Evolutionary conservation across 2,888 invertebrate species (phyloP).

Genomic region (Saturnia japonica): DNA sequence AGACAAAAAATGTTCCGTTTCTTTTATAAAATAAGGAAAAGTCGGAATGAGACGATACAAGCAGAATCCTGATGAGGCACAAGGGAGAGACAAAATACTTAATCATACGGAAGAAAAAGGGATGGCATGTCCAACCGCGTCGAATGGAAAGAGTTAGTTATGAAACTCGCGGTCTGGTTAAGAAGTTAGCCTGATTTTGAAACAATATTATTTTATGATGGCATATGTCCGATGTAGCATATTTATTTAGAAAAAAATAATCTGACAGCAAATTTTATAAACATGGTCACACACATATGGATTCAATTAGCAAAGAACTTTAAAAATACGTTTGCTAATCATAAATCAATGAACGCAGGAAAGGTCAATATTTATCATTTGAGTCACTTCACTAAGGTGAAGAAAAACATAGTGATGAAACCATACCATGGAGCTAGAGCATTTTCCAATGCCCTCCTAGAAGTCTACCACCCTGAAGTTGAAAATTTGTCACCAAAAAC

Average conservation of each 20-base stretch:
- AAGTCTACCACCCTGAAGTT: too few relatives aligned
- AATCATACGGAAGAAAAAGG: constrained; percentile 6
- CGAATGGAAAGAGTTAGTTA: constrained; percentile 16
- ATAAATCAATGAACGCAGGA: too few relatives aligned
- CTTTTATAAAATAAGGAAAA: constrained; percentile 23
- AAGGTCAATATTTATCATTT: too few relatives aligned
- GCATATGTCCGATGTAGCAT: not conserved
- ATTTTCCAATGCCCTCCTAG: too few relatives aligned
- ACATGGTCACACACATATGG: too few relatives aligned
- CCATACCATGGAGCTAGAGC: too few relatives aligned
- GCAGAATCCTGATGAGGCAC: constrained; percentile 18
- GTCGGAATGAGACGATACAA: constrained; percentile 12
- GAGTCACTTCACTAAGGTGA: too few relatives aligned
- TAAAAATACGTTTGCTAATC: too few relatives aligned
- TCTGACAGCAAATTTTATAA: too few relatives aligned
- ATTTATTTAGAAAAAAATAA: not conserved
- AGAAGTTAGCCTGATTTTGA: not conserved
- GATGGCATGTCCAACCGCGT: constrained; percentile 4
- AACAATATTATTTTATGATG: not conserved
- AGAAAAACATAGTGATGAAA: too few relatives aligned
- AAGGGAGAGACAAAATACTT: constrained; percentile 1
- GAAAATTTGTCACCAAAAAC: too few relatives aligned
- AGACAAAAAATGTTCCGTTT: constrained; percentile 15
- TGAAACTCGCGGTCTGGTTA: not conserved
- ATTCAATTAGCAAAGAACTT: too few relatives aligned